phyloP scores from a whole-genome alignment of 2,797 vertebrate species.

The Poeciliopsis presidionis region DNA sequence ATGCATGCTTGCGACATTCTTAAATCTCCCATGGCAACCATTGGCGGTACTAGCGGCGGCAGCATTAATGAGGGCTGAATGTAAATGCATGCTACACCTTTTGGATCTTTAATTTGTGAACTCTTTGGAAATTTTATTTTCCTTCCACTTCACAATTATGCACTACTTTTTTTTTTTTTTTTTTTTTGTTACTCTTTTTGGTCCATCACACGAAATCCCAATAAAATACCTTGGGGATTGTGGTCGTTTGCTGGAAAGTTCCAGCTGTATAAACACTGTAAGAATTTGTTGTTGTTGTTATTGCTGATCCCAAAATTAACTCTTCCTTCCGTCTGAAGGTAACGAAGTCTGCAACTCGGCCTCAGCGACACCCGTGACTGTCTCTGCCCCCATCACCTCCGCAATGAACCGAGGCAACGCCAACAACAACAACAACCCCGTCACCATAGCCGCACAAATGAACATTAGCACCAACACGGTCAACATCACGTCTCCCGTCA shows the following conservation, averaged over 20 bases:
- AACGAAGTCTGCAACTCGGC: slow-evolving; percentile 78
- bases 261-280: slow-evolving; percentile 1
- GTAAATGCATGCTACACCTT: not conserved
- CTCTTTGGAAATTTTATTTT: not conserved
- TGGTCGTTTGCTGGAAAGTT: not conserved
- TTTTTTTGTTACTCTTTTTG: not conserved
- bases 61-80: not conserved
- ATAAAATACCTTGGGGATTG: not conserved
- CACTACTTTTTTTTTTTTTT: not conserved
- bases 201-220: not conserved
- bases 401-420: slow-evolving; percentile 77
- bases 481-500: slow-evolving; percentile 93
- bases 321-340: slow-evolving; percentile 53
- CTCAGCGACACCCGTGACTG: slow-evolving; percentile 76
- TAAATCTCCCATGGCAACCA: no score
- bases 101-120: not conserved
- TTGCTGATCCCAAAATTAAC: not conserved
- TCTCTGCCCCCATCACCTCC: slow-evolving; percentile 75
- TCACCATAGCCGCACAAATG: slow-evolving; percentile 97
- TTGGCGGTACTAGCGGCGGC: no score
- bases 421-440: slow-evolving; percentile 84
- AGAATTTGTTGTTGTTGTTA: not conserved
- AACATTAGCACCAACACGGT: slow-evolving; percentile 97
- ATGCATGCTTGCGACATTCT: no score
- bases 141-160: not conserved